Base-by-base conservation (phyloP, 2,113 vertebrate genomes). In the Clinocottus analis region DNA sequence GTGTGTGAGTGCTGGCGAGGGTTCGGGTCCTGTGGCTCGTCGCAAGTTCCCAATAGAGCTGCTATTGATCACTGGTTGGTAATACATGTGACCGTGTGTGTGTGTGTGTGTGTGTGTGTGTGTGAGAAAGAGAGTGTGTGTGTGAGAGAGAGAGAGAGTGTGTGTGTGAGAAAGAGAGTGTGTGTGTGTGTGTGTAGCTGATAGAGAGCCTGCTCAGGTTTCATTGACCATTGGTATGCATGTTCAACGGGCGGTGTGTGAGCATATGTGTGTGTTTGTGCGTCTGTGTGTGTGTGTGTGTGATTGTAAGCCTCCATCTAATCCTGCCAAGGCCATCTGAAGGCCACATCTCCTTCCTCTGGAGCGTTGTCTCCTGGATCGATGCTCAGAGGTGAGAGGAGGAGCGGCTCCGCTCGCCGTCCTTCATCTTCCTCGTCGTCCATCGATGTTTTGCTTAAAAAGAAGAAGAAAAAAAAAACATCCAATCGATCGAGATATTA, bases 241-340 rank as follows among this genome's bases (percentile, higher is more conserved):
- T n/a, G n/a, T n/a, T n/a, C n/a, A n/a, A n/a, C n/a, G n/a, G n/a
- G n/a, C n/a, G n/a, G n/a, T n/a, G n/a, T n/a, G n/a, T n/a, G n/a
- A n/a, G n/a, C n/a, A n/a, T 27, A 3, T 35, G 37, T n/a, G n/a
- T 53, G 16, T 65, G 31, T 49, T 12, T 37, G 45, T 58, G 37
- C 14, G 29, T 13, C 68, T 41, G 70, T 76, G 72, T 37, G 31
- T 58, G 72, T 64, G 51, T 55, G 63, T 75, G 64, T 83, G 66
- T 67, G 79, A 83, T 86, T 86, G 89, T 90, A 87, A 84, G 76
- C 64, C 76, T 76, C 62, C 75, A 72, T 88, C 73, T 91, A 56
- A 89, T 87, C 82, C 77, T 59, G 43, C 81, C 81, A 89, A 92
- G 90, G 88, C 66, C 90, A 80, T 86, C 90, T 90, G 75, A 92